Conservation (phyloP, 2,888 invertebrate species). For the Archaeoteleia sp. region DNA sequence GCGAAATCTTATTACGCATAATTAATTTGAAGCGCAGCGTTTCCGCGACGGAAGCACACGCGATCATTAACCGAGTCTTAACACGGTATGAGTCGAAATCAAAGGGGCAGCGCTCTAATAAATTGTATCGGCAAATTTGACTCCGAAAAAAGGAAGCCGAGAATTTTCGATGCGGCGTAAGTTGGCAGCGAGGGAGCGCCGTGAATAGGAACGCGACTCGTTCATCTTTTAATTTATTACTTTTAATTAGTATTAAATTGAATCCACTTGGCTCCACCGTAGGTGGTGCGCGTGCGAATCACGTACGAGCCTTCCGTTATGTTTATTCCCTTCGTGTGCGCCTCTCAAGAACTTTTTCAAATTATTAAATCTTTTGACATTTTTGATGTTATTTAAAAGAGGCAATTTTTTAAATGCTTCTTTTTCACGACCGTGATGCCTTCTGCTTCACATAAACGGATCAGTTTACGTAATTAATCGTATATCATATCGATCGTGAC, state of each 20-base stretch:
- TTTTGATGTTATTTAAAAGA: no score
- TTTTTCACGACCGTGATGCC: no score
- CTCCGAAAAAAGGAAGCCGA: conserved; percentile 25
- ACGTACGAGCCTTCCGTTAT: no score
- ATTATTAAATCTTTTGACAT: no score
- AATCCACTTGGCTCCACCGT: conserved; percentile 61
- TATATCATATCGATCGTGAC: conserved; percentile 5
- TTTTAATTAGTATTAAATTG: conserved; percentile 69
- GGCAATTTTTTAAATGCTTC: no score
- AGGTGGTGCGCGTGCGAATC: conserved; percentile 59
- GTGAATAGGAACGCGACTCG: conserved; percentile 58
- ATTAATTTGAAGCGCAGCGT: conserved; percentile 20
- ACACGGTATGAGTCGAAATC: conserved; percentile 30
- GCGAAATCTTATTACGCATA: conserved; percentile 19
- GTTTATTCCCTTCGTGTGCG: no score
- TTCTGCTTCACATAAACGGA: background rate
- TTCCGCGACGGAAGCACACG: conserved; percentile 28
- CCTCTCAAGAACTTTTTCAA: no score
- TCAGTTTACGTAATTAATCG: conserved; percentile 9
- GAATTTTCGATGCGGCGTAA: conserved; percentile 29
- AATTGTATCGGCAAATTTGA: conserved; percentile 46
- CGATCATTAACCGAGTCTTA: conserved; percentile 17
- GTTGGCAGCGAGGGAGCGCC: conserved; percentile 45
- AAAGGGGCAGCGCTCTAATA: conserved; percentile 38
- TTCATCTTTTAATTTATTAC: conserved; percentile 62